Base-by-base conservation (phyloP, 2,888 invertebrate genomes). In the Endotricha flammealis region DNA sequence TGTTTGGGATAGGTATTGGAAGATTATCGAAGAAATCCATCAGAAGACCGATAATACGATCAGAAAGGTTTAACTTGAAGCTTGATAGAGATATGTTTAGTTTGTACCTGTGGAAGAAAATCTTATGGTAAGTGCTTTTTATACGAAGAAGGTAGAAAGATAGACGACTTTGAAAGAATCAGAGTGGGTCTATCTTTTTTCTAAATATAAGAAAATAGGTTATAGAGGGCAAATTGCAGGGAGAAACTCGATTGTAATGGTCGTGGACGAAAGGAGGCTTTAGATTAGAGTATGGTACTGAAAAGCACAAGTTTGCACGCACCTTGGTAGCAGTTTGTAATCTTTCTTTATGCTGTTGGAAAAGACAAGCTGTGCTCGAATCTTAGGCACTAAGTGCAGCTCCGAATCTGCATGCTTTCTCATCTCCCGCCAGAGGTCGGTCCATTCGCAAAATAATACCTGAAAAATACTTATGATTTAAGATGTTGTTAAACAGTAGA, bases 291-390 rank as follows among this genome's bases (percentile, higher is more conserved):
- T n/a, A n/a, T n/a, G n/a, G n/a, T n/a, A n/a, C n/a, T n/a, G n/a
- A n/a, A n/a, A n/a, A n/a, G n/a, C n/a, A n/a, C n/a, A n/a, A n/a
- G n/a, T n/a, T 12, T 1, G 6, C 1, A 14, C 44, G 41, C 54
- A 90, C 90, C 88, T 89, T 11, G 93, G 93, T 48, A 93, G 68
- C 41, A 91, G 79, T 53, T 89, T 90, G 64, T 92, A 92, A 41
- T 92, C 92, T 29, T 91, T 91, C 64, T 90, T 90, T 41, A 92
- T 91, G 59, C 92, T 92, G 57, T 91, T 92, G n/a, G 92, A 92
- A 63, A 93, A 90, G 5, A 91, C 90, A 0, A 92, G 73, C 36
- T 89, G 89, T 29, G 90, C 81, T 52, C 88, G 88, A 29, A 91
- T 88, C 64, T 92, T 92, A 0, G 94, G 92, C 30, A 95, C 60